These are phyloP conservation scores for Pygathrix nemaeus DNA, from an alignment of 2,113 vertebrate genomes.

Conservation along the genomic window DNA sequence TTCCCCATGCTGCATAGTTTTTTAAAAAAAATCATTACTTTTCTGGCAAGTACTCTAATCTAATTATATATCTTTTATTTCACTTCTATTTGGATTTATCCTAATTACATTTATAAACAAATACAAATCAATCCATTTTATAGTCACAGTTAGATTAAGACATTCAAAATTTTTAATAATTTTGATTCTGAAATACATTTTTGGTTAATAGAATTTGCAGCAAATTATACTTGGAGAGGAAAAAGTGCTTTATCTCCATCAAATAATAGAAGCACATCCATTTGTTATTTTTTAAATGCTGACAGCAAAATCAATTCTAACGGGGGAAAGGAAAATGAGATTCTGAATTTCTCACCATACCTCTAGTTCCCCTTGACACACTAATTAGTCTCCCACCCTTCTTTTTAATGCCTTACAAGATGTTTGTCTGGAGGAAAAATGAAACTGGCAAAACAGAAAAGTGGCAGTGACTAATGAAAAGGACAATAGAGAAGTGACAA, in stretches of 20 bases:
- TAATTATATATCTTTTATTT: slow-evolving; percentile 69
- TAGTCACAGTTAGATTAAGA: slow-evolving; percentile 61
- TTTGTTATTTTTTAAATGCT: slow-evolving; percentile 76
- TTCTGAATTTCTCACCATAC: slow-evolving; percentile 69
- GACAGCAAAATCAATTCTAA: slow-evolving; percentile 69
- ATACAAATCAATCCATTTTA: slow-evolving; percentile 61
- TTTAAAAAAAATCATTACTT: slow-evolving; percentile 63
- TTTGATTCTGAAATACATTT: slow-evolving; percentile 58
- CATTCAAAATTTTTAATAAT: slow-evolving; percentile 62
- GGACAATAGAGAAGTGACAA: slow-evolving; percentile 47
- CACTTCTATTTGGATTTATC: slow-evolving; percentile 62
- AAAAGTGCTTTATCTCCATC: slow-evolving; percentile 67
- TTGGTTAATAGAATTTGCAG: slow-evolving; percentile 59
- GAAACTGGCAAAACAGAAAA: slow-evolving; percentile 55
- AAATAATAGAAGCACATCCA: slow-evolving; percentile 63
- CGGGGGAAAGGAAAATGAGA: slow-evolving; percentile 69
- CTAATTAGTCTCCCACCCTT: slow-evolving; percentile 74
- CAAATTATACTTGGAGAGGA: slow-evolving; percentile 68
- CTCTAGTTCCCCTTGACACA: slow-evolving; percentile 71
- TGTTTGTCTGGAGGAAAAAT: slow-evolving; percentile 47
- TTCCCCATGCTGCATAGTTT: slow-evolving; percentile 25
- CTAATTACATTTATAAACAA: slow-evolving; percentile 72
- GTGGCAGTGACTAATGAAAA: slow-evolving; percentile 68
- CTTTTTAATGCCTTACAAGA: slow-evolving; percentile 49
- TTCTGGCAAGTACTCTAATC: slow-evolving; percentile 69